Evolutionary conservation across 64 coral and sea anemone genomes (phyloP).

Genomic region (Dendronephthya gigantea): DNA sequence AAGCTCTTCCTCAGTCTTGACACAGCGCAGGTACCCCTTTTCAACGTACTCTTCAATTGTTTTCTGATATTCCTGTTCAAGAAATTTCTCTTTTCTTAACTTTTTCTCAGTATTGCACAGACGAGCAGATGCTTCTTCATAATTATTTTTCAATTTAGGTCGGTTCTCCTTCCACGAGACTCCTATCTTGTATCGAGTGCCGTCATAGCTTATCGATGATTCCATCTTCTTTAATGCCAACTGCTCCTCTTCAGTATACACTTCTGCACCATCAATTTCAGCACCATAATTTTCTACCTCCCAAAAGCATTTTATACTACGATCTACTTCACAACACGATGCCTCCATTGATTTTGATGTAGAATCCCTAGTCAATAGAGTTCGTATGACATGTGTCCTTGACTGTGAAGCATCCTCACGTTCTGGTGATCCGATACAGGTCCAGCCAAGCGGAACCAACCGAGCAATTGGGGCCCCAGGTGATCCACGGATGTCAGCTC

Average conservation of each 20-base stretch:
- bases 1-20: background rate
- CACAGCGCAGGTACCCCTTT: slow-evolving; percentile 15
- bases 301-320: slow-evolving; percentile 26
- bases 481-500: background rate
- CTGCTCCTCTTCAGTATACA: slow-evolving; percentile 20
- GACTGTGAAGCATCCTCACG: background rate
- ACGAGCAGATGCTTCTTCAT: background rate
- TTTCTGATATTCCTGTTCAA: slow-evolving; percentile 9
- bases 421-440: background rate
- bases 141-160: background rate
- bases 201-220: background rate
- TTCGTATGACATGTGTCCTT: slow-evolving; percentile 5
- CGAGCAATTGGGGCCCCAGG: background rate
- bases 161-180: slow-evolving; percentile 12
- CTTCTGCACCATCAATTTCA: background rate
- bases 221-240: slow-evolving; percentile 19
- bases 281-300: slow-evolving; percentile 19
- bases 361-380: background rate
- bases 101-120: slow-evolving; percentile 10
- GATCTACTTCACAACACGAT: slow-evolving; percentile 5
- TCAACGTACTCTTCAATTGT: background rate
- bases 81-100: background rate
- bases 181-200: slow-evolving; percentile 16
- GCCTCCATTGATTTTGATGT: background rate
- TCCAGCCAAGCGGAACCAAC: background rate